Base-by-base conservation (phyloP, 2,888 invertebrate genomes). In the Autographa gamma region DNA sequence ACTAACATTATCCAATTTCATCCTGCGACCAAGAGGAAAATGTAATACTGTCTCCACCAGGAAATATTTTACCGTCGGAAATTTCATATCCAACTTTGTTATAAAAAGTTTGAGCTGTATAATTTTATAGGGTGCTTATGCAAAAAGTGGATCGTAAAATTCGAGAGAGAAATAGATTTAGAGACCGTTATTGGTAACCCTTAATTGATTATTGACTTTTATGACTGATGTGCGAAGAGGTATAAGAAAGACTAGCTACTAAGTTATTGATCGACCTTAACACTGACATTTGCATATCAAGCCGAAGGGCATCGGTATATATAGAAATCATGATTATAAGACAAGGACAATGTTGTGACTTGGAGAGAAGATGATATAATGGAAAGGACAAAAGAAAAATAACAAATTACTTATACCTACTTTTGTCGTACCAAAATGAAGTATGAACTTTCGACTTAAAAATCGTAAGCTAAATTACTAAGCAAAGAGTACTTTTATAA, bases 271-370 rank as follows among this genome's bases (percentile, higher is more conserved):
- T 85, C 74, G 85, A 85, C 85, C 85, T 86, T 87, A 82, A 82
- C 84, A 83, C 69, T 89, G 86, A 73, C 85, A 86, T 89, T 87
- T 88, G 69, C 80, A 81, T 73, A 76, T 52, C 69, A 73, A 74
- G 75, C 69, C 70, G 66, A 76, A 82, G 72, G 73, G 76, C 34
- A n/a, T 16, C 61, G 13, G 16, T 82, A 82, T 74, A 72, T 60
- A 73, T 71, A 81, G 66, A 52, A 19, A 9, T 70, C 16, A 64
- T 66, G 59, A 63, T 67, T 38, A 73, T 60, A 43, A 18, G 25
- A 56, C 25, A 13, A 11, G 3, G 25, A 56, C 19, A 5, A 56
- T 19, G 19, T 13, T 14, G 6, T 19, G 13, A 13, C 54, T 25
- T 25, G 11, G 25, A 48, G 48, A 48, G n/a, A 8, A 16, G 14